A percentile compares a stretch with the other conserved stretches of the same genome.
phyloP scores from a whole-genome alignment of 92 coral and sea anemone species.

The Chrysogorgia sp. region DNA sequence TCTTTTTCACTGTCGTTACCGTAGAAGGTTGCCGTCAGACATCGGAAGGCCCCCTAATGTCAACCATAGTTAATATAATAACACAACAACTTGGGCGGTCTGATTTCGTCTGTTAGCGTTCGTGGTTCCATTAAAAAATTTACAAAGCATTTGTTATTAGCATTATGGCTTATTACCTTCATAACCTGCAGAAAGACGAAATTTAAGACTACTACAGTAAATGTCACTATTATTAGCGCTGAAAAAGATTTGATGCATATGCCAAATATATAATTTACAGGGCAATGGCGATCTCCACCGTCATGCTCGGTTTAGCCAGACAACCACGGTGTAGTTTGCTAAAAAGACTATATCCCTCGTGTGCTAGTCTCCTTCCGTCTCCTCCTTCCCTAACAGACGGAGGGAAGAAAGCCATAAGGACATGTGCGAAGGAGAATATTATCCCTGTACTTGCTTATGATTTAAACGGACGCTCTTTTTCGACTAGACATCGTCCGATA shows the following conservation, averaged over 20 bases:
- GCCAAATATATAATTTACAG: constrained; percentile 4
- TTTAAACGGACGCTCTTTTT: constrained; percentile 85
- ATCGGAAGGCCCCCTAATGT: no score
- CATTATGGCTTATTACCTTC: background rate
- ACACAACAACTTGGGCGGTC: no score
- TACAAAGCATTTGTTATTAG: background rate
- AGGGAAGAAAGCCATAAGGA: no score
- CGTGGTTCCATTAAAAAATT: background rate
- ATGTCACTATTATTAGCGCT: background rate
- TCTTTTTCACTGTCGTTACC: no score
- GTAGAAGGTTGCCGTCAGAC: no score
- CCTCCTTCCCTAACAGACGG: no score
- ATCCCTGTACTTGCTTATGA: background rate
- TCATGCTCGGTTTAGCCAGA: background rate
- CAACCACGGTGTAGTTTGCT: no score
- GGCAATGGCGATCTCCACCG: background rate
- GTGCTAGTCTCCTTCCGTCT: no score
- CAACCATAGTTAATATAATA: no score
- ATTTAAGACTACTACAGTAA: background rate
- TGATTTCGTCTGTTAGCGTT: no score
- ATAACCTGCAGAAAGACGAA: background rate
- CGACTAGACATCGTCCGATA: constrained; percentile 70
- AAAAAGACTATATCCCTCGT: no score
- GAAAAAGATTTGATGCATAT: background rate
- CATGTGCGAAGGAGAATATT: background rate